Evolutionary conservation across 2,113 vertebrate species (phyloP).

Genomic region (Mesembrinibis cayennensis): DNA sequence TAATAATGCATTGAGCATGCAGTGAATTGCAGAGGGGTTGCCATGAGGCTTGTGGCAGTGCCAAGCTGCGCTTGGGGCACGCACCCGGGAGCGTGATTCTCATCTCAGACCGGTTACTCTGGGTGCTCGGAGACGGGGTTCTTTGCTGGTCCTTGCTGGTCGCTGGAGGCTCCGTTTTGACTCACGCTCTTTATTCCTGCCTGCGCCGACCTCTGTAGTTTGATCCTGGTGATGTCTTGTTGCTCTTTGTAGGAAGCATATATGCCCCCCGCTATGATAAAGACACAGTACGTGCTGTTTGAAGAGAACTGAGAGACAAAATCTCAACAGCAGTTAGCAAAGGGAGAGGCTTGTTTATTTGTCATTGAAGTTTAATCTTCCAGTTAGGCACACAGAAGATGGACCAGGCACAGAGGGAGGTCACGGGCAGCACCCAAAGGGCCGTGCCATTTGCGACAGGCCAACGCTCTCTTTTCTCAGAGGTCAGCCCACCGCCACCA

Average conservation of each 20-base stretch:
- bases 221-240: accelerated
- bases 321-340: not conserved
- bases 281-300: too few species aligned
- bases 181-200: accelerated
- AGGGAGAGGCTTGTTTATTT: not conserved
- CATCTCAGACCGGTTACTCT: not conserved
- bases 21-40: not conserved
- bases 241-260: accelerated
- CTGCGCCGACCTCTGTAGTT: accelerated
- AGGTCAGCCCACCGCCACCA: not conserved
- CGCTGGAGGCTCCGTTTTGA: accelerated
- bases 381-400: accelerated
- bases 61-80: not conserved
- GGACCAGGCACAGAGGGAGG: not conserved
- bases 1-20: not conserved
- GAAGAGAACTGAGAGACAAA: not conserved
- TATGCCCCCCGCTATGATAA: accelerated
- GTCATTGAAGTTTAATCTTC: too few species aligned
- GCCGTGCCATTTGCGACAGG: accelerated
- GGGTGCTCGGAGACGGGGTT: not conserved
- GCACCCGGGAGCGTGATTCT: accelerated
- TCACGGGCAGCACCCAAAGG: not conserved
- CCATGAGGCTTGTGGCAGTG: not conserved
- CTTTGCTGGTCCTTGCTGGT: not conserved
- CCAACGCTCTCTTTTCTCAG: not conserved